Base-by-base conservation (phyloP, 2,797 vertebrate genomes). In the Hapalemur alaotrensis region DNA sequence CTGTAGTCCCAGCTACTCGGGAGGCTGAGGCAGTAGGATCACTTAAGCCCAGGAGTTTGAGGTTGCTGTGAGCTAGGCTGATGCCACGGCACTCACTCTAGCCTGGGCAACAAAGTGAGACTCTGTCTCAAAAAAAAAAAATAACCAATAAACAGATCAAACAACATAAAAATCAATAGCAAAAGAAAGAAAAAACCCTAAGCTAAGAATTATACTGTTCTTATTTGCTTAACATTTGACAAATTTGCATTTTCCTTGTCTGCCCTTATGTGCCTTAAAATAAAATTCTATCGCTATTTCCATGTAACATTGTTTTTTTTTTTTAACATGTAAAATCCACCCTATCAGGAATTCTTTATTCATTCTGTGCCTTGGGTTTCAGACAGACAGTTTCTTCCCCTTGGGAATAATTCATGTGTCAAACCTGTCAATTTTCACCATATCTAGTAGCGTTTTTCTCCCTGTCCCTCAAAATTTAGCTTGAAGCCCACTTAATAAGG, bases 181-280 rank as follows among this genome's bases (percentile, higher is more conserved):
- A 67, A 88, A 69, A n/a, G 12, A 43, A 54, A 22, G 41, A 9
- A 90, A 88, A 79, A n/a, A 8, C 12, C 18, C 57, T 25, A 69
- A 86, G 63, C 69, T 23, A 59, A 76, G 50, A 76, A 83, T 4
- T 57, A 70, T 12, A 35, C 2, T 30, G 13, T 88, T 92, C 93
- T 92, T 89, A 61, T 88, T 91, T 35, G 89, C 72, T 89, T 83
- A 88, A 84, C 43, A 18, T 91, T 82, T 91, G 88, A 84, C 85
- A 90, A 95, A 75, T 72, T 76, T 85, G 48, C 75, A 93, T 79
- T 88, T 52, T 63, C 72, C 67, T 92, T 78, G 43, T 80, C 85
- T 95, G 89, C 89, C 82, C 86, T 81, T 81, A 59, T 48, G 81
- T 70, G 46, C 52, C 92, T 96, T 78, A 94, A 91, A 92, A 57